These are phyloP conservation scores for Drosophila varians DNA, from an alignment of 1,140 invertebrate genomes.

Conservation along the genomic window DNA sequence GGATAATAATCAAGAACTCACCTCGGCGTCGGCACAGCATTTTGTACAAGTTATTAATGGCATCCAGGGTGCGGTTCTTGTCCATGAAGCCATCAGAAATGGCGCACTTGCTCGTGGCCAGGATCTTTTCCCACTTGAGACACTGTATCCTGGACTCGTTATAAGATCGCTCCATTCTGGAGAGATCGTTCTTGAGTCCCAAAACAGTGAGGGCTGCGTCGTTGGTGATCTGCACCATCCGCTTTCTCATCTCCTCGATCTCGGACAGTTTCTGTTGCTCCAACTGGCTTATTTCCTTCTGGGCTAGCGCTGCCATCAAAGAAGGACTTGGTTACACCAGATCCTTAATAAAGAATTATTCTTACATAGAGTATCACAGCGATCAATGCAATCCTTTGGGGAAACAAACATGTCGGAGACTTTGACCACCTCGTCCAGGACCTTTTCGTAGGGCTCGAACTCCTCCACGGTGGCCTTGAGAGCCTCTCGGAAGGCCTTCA, in stretches of 20 bases:
- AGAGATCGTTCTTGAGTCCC: constrained; percentile 77
- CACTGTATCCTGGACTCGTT: constrained; percentile 55
- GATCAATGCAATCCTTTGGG: constrained; percentile 72
- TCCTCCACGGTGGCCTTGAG: constrained; percentile 72
- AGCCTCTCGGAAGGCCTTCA: constrained; percentile 62
- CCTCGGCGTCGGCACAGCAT: constrained; percentile 61
- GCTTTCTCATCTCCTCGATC: constrained; percentile 76
- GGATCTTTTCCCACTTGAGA: constrained; percentile 73
- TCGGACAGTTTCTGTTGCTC: constrained; percentile 69
- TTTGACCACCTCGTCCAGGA: constrained; percentile 72
- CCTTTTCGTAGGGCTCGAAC: constrained; percentile 73
- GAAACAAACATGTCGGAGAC: constrained; percentile 67
- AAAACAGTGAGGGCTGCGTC: constrained; percentile 73
- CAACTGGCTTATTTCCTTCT: constrained; percentile 69
- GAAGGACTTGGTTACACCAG: neutral
- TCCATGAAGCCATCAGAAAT: constrained; percentile 50
- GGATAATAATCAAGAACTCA: neutral
- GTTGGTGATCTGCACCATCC: constrained; percentile 78
- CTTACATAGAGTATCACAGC: constrained; percentile 67
- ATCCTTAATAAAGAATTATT: neutral
- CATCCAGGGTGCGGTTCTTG: constrained; percentile 62
- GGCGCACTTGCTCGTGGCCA: constrained; percentile 61
- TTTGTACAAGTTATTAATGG: constrained; percentile 52
- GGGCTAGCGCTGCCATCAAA: constrained; percentile 63
- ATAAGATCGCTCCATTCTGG: constrained; percentile 67